Conservation (phyloP, 2,113 vertebrate species). For the Tychaedon coryphoeus region DNA sequence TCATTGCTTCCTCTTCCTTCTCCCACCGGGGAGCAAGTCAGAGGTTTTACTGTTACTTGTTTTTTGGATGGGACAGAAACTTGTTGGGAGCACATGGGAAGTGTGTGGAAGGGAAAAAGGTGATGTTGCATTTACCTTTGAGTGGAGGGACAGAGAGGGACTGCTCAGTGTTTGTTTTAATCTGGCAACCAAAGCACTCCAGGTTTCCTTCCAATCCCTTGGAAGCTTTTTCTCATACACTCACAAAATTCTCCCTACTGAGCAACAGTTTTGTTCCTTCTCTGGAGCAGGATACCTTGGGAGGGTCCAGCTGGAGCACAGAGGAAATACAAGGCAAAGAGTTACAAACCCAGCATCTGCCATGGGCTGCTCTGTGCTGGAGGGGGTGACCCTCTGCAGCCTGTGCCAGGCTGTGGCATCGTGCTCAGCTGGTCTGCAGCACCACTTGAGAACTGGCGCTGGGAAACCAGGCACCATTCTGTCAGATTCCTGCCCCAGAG, state of each 20-base stretch:
- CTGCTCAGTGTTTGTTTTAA: neutral
- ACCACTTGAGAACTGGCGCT: neutral
- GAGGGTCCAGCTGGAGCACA: neutral
- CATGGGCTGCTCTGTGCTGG: accelerated
- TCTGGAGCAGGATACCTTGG: neutral
- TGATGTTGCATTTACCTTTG: neutral
- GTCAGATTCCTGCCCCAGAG: neutral
- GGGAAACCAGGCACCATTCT: neutral
- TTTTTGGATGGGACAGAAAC: neutral
- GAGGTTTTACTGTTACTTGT: neutral
- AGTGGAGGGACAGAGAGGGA: neutral
- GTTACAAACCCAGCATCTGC: neutral
- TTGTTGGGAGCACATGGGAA: neutral
- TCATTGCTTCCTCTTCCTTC: neutral
- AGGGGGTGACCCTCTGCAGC: no score
- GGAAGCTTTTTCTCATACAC: neutral
- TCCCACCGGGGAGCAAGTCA: neutral
- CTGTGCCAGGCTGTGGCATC: neutral
- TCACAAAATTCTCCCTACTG: neutral
- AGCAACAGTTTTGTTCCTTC: neutral
- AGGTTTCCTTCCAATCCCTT: neutral
- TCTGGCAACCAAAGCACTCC: neutral
- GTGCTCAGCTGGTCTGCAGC: neutral
- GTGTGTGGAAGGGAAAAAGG: neutral
- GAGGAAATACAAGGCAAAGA: neutral